phyloP scores from a whole-genome alignment of 2,113 vertebrate species.

The Tachycineta bicolor region DNA sequence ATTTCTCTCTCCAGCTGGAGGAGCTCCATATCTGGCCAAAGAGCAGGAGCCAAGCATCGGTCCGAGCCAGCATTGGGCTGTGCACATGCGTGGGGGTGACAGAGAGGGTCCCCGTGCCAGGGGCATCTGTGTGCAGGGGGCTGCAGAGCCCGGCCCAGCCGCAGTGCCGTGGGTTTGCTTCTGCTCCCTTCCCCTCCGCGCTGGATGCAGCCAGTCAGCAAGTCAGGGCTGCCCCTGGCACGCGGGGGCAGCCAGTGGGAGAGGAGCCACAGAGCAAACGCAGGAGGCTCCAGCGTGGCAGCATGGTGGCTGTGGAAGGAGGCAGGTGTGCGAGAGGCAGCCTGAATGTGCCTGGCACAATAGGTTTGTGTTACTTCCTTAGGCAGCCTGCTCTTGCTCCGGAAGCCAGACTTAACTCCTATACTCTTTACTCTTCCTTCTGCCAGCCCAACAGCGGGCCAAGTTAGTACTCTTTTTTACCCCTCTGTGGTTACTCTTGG shows the following conservation, averaged over 20 bases:
- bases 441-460: not conserved
- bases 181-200: not conserved
- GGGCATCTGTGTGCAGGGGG: rapidly evolving
- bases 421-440: not conserved
- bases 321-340: rapidly evolving
- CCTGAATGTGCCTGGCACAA: not conserved
- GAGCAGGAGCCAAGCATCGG: not conserved
- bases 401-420: not conserved
- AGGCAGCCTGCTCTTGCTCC: not conserved
- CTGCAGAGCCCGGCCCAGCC: not conserved
- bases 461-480: not conserved
- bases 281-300: rapidly evolving
- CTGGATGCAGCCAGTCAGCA: not conserved
- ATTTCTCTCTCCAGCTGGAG: not conserved
- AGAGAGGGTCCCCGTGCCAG: rapidly evolving
- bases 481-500: not conserved
- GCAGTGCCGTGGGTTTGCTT: not conserved
- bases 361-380: not conserved
- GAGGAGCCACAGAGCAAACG: not conserved
- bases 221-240: not conserved
- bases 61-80: not conserved
- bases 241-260: rapidly evolving
- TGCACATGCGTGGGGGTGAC: rapidly evolving
- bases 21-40: not conserved
- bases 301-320: not conserved